phyloP scores from a whole-genome alignment of 2,888 invertebrate genomes.

The Plagodis dolabraria region DNA sequence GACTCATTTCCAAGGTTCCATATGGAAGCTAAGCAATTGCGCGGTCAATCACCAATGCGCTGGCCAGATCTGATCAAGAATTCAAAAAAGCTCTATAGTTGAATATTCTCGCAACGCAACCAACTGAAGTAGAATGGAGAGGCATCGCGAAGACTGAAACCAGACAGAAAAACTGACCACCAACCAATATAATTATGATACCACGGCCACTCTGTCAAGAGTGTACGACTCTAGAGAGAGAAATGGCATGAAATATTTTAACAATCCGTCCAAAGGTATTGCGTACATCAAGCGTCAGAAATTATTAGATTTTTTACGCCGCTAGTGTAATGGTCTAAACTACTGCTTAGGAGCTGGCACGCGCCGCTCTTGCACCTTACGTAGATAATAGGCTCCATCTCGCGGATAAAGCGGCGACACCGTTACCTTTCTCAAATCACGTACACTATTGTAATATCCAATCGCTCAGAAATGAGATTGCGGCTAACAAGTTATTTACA shows the following conservation, averaged over 20 bases:
- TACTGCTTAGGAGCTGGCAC: constrained; percentile 53
- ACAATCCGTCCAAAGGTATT: constrained; percentile 33
- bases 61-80: too few species aligned
- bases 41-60: too few species aligned
- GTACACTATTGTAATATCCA: constrained; percentile 85
- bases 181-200: too few species aligned
- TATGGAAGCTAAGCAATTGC: too few species aligned
- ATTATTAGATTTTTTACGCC: constrained; percentile 50
- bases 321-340: constrained; percentile 58
- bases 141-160: too few species aligned
- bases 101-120: too few species aligned
- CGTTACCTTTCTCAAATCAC: constrained; percentile 85
- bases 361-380: constrained; percentile 60
- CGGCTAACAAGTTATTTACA: constrained; percentile 86
- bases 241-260: constrained; percentile 35
- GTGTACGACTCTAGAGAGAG: too few species aligned
- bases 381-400: constrained; percentile 74
- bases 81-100: too few species aligned
- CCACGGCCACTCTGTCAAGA: too few species aligned
- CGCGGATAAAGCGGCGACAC: constrained; percentile 82
- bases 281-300: constrained; percentile 49
- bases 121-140: too few species aligned
- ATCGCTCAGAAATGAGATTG: constrained; percentile 85
- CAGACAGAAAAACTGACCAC: too few species aligned
- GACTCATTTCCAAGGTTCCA: too few species aligned